These are phyloP conservation scores for Amphiura filiformis DNA, from an alignment of 35 echinoderm and acorn worm genomes.

Conservation along the genomic window DNA sequence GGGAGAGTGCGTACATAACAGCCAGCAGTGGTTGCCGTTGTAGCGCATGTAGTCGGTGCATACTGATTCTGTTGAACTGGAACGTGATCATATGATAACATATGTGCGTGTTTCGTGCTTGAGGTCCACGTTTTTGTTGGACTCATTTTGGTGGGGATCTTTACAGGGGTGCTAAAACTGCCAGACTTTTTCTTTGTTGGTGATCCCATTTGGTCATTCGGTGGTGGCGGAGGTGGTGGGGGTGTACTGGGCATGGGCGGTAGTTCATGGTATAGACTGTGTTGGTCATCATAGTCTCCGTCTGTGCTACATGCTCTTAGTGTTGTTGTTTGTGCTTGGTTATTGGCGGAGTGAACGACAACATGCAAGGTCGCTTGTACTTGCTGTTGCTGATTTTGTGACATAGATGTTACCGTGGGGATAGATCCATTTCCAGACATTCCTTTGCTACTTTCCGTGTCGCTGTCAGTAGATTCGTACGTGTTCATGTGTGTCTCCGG, in stretches of 20 bases:
- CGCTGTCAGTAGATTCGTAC: conserved; percentile 59
- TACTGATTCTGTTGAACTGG: not conserved
- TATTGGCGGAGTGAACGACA: conserved; percentile 59
- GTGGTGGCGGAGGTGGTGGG: conserved; percentile 10
- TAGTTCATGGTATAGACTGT: conserved; percentile 47
- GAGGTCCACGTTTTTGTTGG: conserved; percentile 10
- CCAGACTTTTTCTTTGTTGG: not conserved
- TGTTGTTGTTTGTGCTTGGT: conserved; percentile 19
- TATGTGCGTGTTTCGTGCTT: conserved; percentile 22
- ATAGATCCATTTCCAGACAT: not conserved
- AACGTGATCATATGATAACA: conserved; percentile 17
- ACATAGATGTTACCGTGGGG: not conserved
- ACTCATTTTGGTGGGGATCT: conserved; percentile 15
- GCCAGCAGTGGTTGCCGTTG: conserved; percentile 5
- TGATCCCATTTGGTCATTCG: not conserved
- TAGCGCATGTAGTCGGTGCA: conserved; percentile 10
- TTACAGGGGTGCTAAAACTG: conserved; percentile 15
- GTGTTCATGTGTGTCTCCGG: conserved; percentile 34
- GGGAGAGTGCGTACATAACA: conserved; percentile 55
- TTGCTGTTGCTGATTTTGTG: conserved; percentile 37
- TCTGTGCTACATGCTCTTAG: conserved; percentile 13
- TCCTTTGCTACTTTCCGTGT: conserved; percentile 22
- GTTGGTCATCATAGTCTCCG: conserved; percentile 29
- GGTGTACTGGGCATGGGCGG: conserved; percentile 29
- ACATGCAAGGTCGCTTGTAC: conserved; percentile 70